Conservation (phyloP, 2,113 vertebrate species). For the Triplophysa rosa region DNA sequence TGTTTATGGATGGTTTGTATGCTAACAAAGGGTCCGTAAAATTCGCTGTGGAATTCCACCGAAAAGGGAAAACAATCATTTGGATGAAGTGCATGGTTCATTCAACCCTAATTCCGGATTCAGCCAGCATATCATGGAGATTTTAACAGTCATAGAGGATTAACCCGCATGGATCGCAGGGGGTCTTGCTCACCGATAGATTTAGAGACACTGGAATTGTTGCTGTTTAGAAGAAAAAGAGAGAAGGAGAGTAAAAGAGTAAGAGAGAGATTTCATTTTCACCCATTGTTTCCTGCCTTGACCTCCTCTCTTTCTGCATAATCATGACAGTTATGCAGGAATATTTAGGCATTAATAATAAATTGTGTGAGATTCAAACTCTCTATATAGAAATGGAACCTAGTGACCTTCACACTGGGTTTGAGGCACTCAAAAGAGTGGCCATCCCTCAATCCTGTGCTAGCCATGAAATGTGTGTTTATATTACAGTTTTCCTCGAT, state of each 20-base stretch:
- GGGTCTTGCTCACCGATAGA: slow-evolving; percentile 78
- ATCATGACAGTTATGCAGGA: slow-evolving; percentile 91
- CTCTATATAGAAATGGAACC: slow-evolving; percentile 69
- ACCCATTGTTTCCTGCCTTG: slow-evolving; percentile 84
- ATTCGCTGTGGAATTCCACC: slow-evolving; percentile 59
- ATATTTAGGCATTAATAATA: slow-evolving; percentile 96
- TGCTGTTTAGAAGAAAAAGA: slow-evolving; percentile 84
- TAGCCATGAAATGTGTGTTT: background rate
- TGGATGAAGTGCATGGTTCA: slow-evolving; percentile 69
- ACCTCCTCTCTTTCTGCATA: slow-evolving; percentile 92
- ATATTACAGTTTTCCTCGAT: background rate
- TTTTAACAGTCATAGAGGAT: slow-evolving; percentile 97
- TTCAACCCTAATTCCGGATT: slow-evolving; percentile 79
- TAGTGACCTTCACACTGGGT: slow-evolving; percentile 54
- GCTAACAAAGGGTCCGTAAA: slow-evolving; percentile 55
- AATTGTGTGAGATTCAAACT: slow-evolving; percentile 79
- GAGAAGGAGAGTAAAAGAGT: slow-evolving; percentile 85
- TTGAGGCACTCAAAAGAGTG: slow-evolving; percentile 45
- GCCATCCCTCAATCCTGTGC: slow-evolving; percentile 18
- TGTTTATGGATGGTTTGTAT: slow-evolving; percentile 61
- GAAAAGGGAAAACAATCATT: slow-evolving; percentile 61
- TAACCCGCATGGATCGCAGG: slow-evolving; percentile 81
- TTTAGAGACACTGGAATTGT: slow-evolving; percentile 88
- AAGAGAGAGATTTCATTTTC: slow-evolving; percentile 89
- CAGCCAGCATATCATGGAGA: slow-evolving; percentile 79